A percentile compares a stretch with the other conserved stretches of the same genome.
Evolutionary conservation across 2,113 vertebrate genomes (phyloP).

Genomic region (Tupaia chinensis): DNA sequence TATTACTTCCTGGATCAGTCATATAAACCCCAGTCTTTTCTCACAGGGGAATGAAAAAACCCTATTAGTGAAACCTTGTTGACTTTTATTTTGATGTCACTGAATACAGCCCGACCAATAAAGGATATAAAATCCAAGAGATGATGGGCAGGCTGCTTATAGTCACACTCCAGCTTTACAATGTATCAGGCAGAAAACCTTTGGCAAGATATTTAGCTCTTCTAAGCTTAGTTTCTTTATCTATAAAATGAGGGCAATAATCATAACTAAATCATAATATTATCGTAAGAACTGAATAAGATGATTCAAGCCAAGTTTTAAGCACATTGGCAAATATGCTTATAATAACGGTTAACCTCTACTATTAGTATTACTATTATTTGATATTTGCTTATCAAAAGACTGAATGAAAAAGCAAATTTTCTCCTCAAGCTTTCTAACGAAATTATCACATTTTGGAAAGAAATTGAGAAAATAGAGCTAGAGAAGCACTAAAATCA

Average conservation of each 20-base stretch:
- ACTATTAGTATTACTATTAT: neutral
- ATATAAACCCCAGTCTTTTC: neutral
- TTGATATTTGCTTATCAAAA: conserved; percentile 42
- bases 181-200: neutral
- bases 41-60: neutral
- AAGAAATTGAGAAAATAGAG: conserved; percentile 51
- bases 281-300: neutral
- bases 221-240: neutral
- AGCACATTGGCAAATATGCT: neutral
- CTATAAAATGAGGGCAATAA: neutral
- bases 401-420: neutral
- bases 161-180: neutral
- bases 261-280: neutral
- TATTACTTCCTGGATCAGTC: neutral
- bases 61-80: neutral
- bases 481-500: neutral
- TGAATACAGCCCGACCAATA: neutral
- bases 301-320: neutral
- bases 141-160: neutral
- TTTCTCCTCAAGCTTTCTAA: neutral
- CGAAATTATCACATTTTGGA: conserved; percentile 9
- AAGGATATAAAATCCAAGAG: neutral
- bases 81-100: neutral
- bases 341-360: neutral
- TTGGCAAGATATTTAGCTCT: neutral